Evolutionary conservation across 2,888 invertebrate genomes (phyloP), one percentile per base, ranked within the genome.

Genomic region (Orthosia gracilis): DNA sequence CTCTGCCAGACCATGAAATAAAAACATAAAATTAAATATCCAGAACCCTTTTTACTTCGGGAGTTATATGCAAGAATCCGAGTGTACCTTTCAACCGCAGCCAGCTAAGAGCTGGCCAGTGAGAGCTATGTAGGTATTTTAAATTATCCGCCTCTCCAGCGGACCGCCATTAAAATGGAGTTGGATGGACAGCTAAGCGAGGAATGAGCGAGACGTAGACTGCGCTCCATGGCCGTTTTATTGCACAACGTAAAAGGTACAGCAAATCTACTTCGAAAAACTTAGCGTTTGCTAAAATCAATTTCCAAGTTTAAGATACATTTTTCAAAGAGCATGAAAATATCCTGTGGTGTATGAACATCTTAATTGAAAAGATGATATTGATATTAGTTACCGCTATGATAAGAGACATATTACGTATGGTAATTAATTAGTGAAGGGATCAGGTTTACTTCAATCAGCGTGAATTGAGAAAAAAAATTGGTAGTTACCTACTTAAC

Each of bases 161-260:
- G 70, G 69, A 76, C 74, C 75, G 79, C 88, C 82, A 90, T 91
- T 90, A 90, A 88, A 84, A 84, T 76, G 66, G 69, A 78, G 67
- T 76, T 55, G 74, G 81, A 81, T 69, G 74, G 81, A 81, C 79
- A 83, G 82, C 74, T 62, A 73, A 83, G 71, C 73, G 73, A 75
- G 83, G 64, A 81, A 78, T 81, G 71, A 82, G 57, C 78, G 66
- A 69, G 50, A 78, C 68, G 58, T 55, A 26, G 49, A 71, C 68
- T 69, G 58, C 55, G 45, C 69, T 80, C n/a, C 23, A 45, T 11
- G 47, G 17, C 40, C n/a, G 26, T 31, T 59, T 47, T 52, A 66
- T 13, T 45, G 21, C n/a, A 23, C 47, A 47, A 50, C 18, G 40
- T 12, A 55, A 21, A 18, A 31, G 4, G 18, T 54, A n/a, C 67